phyloP scores from a whole-genome alignment of 2,888 invertebrate species.

The Abscondita cerata region DNA sequence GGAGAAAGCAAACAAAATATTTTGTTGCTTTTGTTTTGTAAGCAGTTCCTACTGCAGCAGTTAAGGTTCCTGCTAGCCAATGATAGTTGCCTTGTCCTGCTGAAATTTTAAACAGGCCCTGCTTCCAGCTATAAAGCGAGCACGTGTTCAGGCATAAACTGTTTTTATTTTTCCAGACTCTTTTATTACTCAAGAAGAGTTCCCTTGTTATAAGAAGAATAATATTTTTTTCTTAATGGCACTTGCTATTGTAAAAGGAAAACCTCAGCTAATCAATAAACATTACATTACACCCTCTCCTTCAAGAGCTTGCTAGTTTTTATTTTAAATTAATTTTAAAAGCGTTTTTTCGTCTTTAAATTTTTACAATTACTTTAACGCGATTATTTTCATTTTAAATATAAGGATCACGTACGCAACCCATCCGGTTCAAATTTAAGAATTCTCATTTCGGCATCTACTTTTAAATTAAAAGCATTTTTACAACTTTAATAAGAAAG shows the following conservation, averaged over 20 bases:
- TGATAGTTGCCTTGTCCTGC: conserved; percentile 41
- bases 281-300: conserved; percentile 5
- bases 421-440: conserved; percentile 32
- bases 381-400: conserved; percentile 22
- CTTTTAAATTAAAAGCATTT: conserved; percentile 32
- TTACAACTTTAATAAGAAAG: conserved; percentile 38
- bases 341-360: neutral
- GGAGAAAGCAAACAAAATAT: conserved; percentile 25
- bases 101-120: conserved; percentile 50
- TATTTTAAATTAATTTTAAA: neutral
- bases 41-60: conserved; percentile 29
- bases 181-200: conserved; percentile 34
- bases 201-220: conserved; percentile 33
- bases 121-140: conserved; percentile 47
- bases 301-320: neutral
- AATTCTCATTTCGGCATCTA: conserved; percentile 26
- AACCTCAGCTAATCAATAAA: conserved; percentile 25
- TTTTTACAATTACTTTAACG: conserved; percentile 11
- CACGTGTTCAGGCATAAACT: conserved; percentile 51
- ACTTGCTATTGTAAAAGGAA: conserved; percentile 22
- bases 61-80: conserved; percentile 35
- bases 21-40: conserved; percentile 26
- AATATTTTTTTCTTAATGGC: conserved; percentile 29
- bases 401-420: conserved; percentile 27
- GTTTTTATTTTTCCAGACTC: conserved; percentile 47